These are phyloP conservation scores for Glandiceps talaboti DNA, from an alignment of 53 echinoderm and acorn worm species.

Conservation along the genomic window DNA sequence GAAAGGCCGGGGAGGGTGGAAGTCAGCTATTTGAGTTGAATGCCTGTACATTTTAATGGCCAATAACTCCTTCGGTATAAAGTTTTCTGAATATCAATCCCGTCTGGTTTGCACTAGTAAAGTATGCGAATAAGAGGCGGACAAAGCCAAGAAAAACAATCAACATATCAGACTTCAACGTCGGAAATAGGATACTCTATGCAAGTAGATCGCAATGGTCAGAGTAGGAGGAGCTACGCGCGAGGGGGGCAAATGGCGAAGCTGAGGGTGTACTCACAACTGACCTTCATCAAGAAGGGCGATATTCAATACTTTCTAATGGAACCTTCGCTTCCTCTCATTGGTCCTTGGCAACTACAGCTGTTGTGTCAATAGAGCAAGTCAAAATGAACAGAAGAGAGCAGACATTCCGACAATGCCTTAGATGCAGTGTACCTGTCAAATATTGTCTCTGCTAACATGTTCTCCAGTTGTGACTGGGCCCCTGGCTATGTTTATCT, in stretches of 20 bases:
- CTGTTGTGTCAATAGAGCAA: not conserved
- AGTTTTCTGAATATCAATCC: not conserved
- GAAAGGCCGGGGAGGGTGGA: too few species aligned
- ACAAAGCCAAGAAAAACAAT: not conserved
- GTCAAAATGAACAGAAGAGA: not conserved
- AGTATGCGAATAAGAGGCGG: not conserved
- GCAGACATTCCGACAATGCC: conserved; percentile 1
- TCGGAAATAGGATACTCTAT: not conserved
- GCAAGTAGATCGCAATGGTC: not conserved
- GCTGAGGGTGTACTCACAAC: not conserved
- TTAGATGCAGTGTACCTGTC: not conserved
- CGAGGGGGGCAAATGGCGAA: not conserved
- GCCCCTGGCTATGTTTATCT: not conserved
- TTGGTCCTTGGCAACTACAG: not conserved
- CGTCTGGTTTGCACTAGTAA: not conserved
- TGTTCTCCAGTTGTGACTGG: not conserved
- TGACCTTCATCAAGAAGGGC: not conserved
- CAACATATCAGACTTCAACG: not conserved
- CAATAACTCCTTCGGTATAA: too few species aligned
- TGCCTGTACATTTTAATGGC: too few species aligned
- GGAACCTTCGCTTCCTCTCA: not conserved
- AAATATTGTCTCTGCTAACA: not conserved
- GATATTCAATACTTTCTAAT: not conserved
- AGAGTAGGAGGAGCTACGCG: not conserved
- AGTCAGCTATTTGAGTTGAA: too few species aligned